Evolutionary conservation across 1,140 invertebrate species (phyloP), one percentile per base, ranked within the genome.

Genomic region (Meloidogyne exigua): DNA sequence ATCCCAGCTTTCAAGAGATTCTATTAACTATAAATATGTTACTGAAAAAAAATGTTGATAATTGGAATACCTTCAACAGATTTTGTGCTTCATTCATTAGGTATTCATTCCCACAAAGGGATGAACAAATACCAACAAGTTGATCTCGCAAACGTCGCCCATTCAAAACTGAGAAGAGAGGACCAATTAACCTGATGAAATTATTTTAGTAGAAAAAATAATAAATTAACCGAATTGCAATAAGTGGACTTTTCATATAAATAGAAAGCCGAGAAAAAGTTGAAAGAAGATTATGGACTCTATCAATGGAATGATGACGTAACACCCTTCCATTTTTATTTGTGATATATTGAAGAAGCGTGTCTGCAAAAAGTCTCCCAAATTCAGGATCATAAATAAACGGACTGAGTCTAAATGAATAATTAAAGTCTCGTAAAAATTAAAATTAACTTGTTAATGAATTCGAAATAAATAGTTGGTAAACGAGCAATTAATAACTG

Each of bases 1-100:
- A 88, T 96, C 92, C 90, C 91, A 96, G 0, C 94, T 91, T 89
- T 97, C 97, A 44, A 98, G 89, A 83, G 92, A 77, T 13, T 70
- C 79, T 21, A 86, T 26, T 15, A 76, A 26, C 65, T 74, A 42
- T 26, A 84, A 23, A 64, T 77, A 44, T 21, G 18, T 1, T 0
- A 21, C 21, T 71, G 11, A 71, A 28, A 23, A 23, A 36, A 0
- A 23, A 21, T 28, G 0, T 9, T 25, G 0, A 44, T 49, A 44
- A 1, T 70, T 15, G 1, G 32, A 25, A 70, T 57, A 70, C 49
- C 49, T 71, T 36, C 23, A 73, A 39, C 11, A 73, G 21, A 57
- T 64, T 26, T 9, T 11, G 39, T 25, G 57, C 72, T 25, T 12
- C 72, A 5, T 15, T 12, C 12, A 65, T 62, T 15, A 73, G n/a